Percentiles rank a stretch among this genome's conserved stretches.
These are phyloP conservation scores for Sinelater perroti DNA, from an alignment of 2,888 invertebrate genomes.

Conservation along the genomic window DNA sequence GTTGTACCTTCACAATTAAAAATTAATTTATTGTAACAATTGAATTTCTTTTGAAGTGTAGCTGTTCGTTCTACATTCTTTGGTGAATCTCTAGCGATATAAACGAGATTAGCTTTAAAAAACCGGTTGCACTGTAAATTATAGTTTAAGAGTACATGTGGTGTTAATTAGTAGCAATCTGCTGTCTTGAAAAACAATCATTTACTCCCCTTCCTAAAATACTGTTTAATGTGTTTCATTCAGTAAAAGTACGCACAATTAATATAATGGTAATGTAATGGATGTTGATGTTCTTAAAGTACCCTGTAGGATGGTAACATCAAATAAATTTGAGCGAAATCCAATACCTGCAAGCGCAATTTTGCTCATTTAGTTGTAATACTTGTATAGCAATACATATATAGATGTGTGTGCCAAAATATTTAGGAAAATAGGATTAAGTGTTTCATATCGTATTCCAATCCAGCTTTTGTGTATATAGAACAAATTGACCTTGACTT, in stretches of 20 bases:
- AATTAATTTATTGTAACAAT: neutral
- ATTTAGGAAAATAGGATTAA: constrained; percentile 18
- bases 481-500: constrained; percentile 1
- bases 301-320: neutral
- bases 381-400: constrained; percentile 26
- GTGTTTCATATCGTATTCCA: constrained; percentile 13
- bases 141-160: too few species aligned
- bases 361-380: constrained; percentile 26
- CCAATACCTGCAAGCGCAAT: constrained; percentile 1
- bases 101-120: too few species aligned
- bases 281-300: constrained; percentile 19
- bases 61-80: too few species aligned
- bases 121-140: too few species aligned
- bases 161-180: too few species aligned
- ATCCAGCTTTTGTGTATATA: constrained; percentile 11
- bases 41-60: too few species aligned
- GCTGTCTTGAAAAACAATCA: too few species aligned
- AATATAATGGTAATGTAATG: constrained; percentile 28
- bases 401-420: constrained; percentile 28
- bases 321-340: constrained; percentile 3
- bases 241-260: constrained; percentile 31
- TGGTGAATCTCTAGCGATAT: too few species aligned
- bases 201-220: neutral
- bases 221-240: constrained; percentile 26
- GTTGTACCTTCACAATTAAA: neutral